Evolutionary conservation across 2,113 vertebrate species (phyloP), one percentile per base, ranked within the genome.

Genomic region (Sarotherodon lohbergeri): DNA sequence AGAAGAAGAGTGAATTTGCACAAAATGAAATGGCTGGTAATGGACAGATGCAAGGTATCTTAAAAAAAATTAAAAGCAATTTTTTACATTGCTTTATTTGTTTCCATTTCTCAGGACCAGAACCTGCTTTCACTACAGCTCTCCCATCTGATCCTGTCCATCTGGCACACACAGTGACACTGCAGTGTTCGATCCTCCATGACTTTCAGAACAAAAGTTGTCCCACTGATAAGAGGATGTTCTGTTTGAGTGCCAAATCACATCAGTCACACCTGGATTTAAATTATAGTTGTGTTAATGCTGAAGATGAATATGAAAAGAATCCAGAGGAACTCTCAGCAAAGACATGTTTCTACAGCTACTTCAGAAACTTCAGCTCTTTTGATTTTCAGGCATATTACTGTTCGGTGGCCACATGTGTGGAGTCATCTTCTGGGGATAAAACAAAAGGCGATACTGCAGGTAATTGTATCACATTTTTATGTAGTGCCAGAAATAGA

Each of bases 321-420:
- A 57, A 36, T 5, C 3, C 24, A 0, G 24, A 85, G 4, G 61
- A 6, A 71, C 5, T 17, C 7, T 29, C 19, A 29, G 16, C 10
- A 29, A 13, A 88, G 29, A 9, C 55, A 48, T 22, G 85, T 79
- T 4, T 59, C 57, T 76, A 68, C 78, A 80, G 27, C 11, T 54
- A 78, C 66, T 85, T n/a, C 4, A 81, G 13, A 13, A 82, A 80
- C 4, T 66, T 68, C n/a, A 68, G 36, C 63, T 83, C 52, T 43
- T 89, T 82, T 85, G 91, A 88, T 32, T 1, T 48, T 52, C 86
- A 34, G 39, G 86, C 19, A 39, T 88, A 82, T 48, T 54, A 55
- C 82, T 95, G 93, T 86, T 85, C 86, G 1, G 81, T 87, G 48
- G 22, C 68, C 17, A 8, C 71, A 2, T 87, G 85, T 79, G 90